These are phyloP conservation scores for Apoda limacodes DNA, from an alignment of 2,888 invertebrate species.

Conservation along the genomic window DNA sequence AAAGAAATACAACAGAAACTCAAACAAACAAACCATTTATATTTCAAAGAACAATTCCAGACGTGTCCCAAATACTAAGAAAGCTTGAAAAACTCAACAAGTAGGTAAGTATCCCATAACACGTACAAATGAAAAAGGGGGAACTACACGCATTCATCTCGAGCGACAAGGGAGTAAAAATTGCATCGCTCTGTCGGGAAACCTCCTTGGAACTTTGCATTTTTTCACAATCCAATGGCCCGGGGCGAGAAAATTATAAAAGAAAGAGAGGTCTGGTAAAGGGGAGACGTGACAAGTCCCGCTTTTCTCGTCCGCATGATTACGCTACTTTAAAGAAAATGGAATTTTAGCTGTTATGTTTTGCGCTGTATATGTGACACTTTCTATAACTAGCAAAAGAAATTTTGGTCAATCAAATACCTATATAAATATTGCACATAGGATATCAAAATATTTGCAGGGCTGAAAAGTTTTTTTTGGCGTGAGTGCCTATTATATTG, in stretches of 20 bases:
- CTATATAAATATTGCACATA: too few relatives aligned
- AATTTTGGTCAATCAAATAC: too few relatives aligned
- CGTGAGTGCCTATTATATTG: too few relatives aligned
- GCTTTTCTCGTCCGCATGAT: slow-evolving; percentile 37
- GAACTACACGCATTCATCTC: neutral
- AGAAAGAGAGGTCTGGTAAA: slow-evolving; percentile 24
- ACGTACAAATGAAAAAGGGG: slow-evolving; percentile 2
- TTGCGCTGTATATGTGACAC: too few relatives aligned
- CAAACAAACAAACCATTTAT: too few relatives aligned
- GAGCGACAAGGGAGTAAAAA: slow-evolving; percentile 9
- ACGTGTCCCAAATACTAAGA: too few relatives aligned
- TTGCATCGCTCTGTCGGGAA: slow-evolving; percentile 14
- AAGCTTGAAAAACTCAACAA: neutral
- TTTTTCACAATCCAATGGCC: slow-evolving; percentile 31
- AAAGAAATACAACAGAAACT: too few relatives aligned
- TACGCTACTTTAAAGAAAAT: slow-evolving; percentile 32
- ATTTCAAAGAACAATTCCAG: too few relatives aligned
- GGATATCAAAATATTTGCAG: too few relatives aligned
- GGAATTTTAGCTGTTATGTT: slow-evolving; percentile 20
- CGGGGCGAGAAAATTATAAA: slow-evolving; percentile 45
- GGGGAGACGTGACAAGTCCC: slow-evolving; percentile 32
- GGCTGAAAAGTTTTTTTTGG: too few relatives aligned
- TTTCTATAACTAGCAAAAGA: too few relatives aligned
- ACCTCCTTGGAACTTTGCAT: slow-evolving; percentile 36
- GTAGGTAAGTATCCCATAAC: slow-evolving; percentile 1